Percentiles rank a stretch among this genome's conserved stretches.
These are phyloP conservation scores for Microctonus brassicae DNA, from an alignment of 2,888 invertebrate species.

Conservation along the genomic window DNA sequence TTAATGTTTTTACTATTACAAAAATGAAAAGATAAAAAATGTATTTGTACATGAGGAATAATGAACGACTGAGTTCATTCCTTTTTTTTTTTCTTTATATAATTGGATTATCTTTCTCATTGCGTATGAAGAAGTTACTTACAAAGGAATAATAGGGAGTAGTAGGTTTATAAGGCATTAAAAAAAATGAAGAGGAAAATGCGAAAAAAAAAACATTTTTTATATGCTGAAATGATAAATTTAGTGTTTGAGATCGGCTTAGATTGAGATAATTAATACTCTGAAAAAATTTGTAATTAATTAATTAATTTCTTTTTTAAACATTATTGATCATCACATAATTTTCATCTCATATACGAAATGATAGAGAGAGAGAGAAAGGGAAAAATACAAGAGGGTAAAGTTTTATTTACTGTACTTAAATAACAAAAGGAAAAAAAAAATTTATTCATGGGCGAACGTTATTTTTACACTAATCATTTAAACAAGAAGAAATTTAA, in stretches of 20 bases:
- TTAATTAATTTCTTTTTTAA: conserved; percentile 1
- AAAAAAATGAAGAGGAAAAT: conserved; percentile 1
- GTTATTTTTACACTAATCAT: background rate
- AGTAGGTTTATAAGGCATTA: conserved; percentile 26
- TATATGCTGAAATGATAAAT: conserved; percentile 26
- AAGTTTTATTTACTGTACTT: conserved; percentile 26
- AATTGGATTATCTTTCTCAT: conserved; percentile 26
- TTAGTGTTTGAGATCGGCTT: background rate
- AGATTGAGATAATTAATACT: conserved; percentile 9
- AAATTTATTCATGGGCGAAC: background rate
- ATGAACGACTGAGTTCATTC: background rate
- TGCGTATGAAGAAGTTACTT: conserved; percentile 55
- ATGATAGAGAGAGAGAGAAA: no score
- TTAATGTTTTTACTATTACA: conserved; percentile 27
- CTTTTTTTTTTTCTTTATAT: conserved; percentile 23
- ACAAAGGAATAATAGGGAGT: conserved; percentile 40
- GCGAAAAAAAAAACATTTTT: conserved; percentile 1
- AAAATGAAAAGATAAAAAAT: conserved; percentile 4
- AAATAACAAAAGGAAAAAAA: background rate
- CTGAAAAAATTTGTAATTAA: conserved; percentile 1
- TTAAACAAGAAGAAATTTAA: background rate
- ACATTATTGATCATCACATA: conserved; percentile 19
- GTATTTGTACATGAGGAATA: background rate
- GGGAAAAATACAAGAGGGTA: no score
- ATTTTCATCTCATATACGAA: conserved; percentile 20